A percentile compares a stretch with the other conserved stretches of the same genome.
Conservation (phyloP, 2,797 vertebrate species). For the Craterocephalus amniculus region DNA sequence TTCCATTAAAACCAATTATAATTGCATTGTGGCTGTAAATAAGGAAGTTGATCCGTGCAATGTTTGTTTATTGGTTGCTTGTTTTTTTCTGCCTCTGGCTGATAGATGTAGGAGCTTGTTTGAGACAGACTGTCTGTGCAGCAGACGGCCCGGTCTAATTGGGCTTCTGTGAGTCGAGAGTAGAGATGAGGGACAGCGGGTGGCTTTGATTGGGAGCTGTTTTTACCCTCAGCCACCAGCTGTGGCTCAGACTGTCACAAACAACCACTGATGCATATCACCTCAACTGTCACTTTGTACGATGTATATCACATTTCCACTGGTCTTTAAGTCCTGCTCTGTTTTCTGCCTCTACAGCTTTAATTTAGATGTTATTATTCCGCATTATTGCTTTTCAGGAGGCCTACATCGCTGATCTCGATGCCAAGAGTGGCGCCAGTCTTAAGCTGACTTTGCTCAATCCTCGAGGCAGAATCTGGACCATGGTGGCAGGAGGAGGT, state of each 20-base stretch:
- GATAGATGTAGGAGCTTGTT: conserved; percentile 7
- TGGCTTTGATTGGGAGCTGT: conserved; percentile 68
- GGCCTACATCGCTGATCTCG: conserved; percentile 96
- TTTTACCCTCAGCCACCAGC: conserved; percentile 56
- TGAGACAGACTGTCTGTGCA: conserved; percentile 38
- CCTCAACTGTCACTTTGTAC: conserved; percentile 1
- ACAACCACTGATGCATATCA: conserved; percentile 47
- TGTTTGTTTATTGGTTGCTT: neutral
- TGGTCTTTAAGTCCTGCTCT: conserved; percentile 5
- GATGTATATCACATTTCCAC: conserved; percentile 13
- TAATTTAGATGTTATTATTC: neutral
- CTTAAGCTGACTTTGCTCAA: conserved; percentile 95
- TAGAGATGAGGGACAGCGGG: conserved; percentile 54
- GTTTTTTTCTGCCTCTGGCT: neutral
- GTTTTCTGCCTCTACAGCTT: conserved; percentile 11
- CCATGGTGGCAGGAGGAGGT: conserved; percentile 98
- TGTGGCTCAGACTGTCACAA: conserved; percentile 65
- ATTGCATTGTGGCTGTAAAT: neutral
- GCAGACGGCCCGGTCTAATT: conserved; percentile 72
- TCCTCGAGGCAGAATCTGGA: conserved; percentile 96
- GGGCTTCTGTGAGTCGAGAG: conserved; percentile 52
- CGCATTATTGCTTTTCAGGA: conserved; percentile 82
- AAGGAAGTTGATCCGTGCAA: neutral
- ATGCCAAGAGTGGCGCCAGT: conserved; percentile 97
- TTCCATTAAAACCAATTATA: neutral